phyloP scores from a whole-genome alignment of 1,140 invertebrate genomes.

The Halyomorpha halys region DNA sequence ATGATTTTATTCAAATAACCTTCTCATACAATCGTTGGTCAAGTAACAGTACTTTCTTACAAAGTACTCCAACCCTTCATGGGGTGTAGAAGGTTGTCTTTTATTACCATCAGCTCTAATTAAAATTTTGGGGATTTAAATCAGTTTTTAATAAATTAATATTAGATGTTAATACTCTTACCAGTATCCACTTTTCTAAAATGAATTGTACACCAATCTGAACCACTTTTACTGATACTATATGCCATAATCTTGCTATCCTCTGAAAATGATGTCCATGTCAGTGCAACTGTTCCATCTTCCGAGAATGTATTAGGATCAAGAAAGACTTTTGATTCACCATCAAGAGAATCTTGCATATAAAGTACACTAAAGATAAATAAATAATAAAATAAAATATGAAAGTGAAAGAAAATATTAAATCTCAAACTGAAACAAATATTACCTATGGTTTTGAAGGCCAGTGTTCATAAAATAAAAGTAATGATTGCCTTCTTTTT shows the following conservation, averaged over 20 bases:
- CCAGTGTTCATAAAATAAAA: constrained; percentile 92
- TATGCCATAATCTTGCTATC: constrained; percentile 86
- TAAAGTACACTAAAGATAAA: constrained; percentile 74
- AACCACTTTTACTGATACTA: constrained; percentile 81
- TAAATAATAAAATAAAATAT: background rate
- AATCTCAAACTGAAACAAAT: constrained; percentile 8
- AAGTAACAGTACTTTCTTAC: no score
- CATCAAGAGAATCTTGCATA: constrained; percentile 70
- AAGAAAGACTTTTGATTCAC: constrained; percentile 77
- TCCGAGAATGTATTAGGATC: constrained; percentile 88
- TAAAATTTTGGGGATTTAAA: no score
- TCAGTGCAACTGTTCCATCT: constrained; percentile 86
- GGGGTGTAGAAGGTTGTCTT: no score
- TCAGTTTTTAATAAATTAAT: no score
- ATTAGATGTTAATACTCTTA: constrained; percentile 34
- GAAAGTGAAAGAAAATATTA: background rate
- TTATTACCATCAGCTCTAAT: no score
- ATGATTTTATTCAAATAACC: no score
- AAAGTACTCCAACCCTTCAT: no score
- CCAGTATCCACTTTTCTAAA: constrained; percentile 67
- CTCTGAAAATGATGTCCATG: constrained; percentile 72
- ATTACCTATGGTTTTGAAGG: constrained; percentile 88
- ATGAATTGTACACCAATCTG: constrained; percentile 90
- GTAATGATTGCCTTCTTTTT: constrained; percentile 70
- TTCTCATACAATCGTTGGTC: no score